These are phyloP conservation scores for Cuculus canorus DNA, from an alignment of 2,797 vertebrate genomes.

Conservation along the genomic window DNA sequence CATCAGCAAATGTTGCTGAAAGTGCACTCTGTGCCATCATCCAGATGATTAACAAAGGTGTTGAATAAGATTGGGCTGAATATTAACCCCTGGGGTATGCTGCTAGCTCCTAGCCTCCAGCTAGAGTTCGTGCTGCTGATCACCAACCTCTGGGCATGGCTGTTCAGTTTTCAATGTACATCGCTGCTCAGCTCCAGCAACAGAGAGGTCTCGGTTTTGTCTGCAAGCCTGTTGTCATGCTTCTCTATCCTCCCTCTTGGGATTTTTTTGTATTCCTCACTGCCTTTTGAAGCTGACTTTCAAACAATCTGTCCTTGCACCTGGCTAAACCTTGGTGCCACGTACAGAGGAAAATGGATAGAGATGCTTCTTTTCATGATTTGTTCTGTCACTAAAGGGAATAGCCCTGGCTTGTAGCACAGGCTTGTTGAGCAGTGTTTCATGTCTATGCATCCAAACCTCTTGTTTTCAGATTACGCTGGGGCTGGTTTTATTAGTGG, in stretches of 20 bases:
- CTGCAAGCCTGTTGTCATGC: neutral
- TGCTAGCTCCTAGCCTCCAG: neutral
- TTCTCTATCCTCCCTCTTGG: neutral
- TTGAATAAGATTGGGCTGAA: neutral
- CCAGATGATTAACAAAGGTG: too few relatives aligned
- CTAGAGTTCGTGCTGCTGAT: neutral
- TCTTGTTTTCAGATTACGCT: constrained; percentile 34
- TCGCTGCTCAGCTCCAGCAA: neutral
- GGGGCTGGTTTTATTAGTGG: constrained; percentile 3
- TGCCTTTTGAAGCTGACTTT: neutral
- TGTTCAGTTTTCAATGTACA: neutral
- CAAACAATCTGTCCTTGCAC: neutral
- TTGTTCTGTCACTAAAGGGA: neutral
- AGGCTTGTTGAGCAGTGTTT: neutral
- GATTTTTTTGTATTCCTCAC: neutral
- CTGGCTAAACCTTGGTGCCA: neutral
- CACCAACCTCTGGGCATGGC: neutral
- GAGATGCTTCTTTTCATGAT: neutral
- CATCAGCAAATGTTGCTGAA: too few relatives aligned
- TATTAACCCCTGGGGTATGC: neutral
- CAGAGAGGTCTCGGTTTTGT: neutral
- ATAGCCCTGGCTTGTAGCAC: neutral
- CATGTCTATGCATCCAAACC: neutral
- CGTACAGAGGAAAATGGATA: neutral
- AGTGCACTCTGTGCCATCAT: too few relatives aligned